Evolutionary conservation across 2,888 invertebrate species (phyloP), one percentile per base, ranked within the genome.

Genomic region (Dryococelus australis): DNA sequence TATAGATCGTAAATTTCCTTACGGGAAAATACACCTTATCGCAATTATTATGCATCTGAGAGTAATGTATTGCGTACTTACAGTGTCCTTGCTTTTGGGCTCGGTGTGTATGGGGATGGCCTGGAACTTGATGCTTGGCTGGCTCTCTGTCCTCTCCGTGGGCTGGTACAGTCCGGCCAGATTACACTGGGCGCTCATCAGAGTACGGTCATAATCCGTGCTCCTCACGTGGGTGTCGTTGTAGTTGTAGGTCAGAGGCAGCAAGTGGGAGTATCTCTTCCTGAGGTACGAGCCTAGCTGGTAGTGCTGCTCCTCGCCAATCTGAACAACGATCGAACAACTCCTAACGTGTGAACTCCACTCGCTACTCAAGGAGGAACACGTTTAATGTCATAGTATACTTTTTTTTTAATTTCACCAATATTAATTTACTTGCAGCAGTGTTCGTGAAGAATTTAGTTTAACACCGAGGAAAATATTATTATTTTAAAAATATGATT

Each of bases 101-200:
- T 90, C 89, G 0, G 93, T 93, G 89, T 94, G 94, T 6, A 94
- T 92, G 20, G 94, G 94, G 88, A 94, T 92, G 0, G 94, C 94
- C 88, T 93, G 92, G 94, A 94, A 94, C 13, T 89, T 88, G 35
- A 79, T 28, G 91, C 91, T 92, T 28, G 90, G 86, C 84, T 92
- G 90, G 5, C 88, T 87, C 10, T 87, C 89, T 9, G 28, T 83
- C 0, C 84, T 85, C 43, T 28, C 28, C 12, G 83, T 26, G 0
- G 91, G 91, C 26, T 92, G 92, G 89, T 91, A 93, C 78, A 93
- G 89, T 4, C 93, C 93, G 27, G 92, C 92, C 51, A 93, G 90
- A 85, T 93, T 91, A 87, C 91, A 90, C 88, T 92, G 91, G 0
- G 93, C 93, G 87, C 92, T 93, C 91, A 92, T 92, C 80, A 94